Conservation (phyloP, 2,888 invertebrate species). For the Liposcelis brunnea region DNA sequence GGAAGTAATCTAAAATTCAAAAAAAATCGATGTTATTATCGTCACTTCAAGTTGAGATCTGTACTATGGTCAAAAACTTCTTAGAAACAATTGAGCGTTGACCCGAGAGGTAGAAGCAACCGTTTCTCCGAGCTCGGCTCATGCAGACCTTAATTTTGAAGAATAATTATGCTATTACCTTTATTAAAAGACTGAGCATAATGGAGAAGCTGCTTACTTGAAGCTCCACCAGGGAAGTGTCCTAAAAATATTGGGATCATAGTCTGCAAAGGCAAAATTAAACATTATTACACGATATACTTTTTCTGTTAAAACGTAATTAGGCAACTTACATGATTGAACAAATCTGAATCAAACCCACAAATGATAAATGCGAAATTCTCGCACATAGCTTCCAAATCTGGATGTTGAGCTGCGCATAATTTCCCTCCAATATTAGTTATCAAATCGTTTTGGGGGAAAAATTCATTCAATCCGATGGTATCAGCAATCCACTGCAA, state of each 20-base stretch:
- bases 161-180: too few relatives aligned
- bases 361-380: slow-evolving; percentile 46
- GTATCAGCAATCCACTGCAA: slow-evolving; percentile 24
- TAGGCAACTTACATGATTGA: slow-evolving; percentile 32
- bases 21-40: too few relatives aligned
- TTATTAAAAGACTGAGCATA: slow-evolving; percentile 35
- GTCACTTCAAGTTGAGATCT: too few relatives aligned
- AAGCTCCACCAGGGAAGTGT: slow-evolving; percentile 50
- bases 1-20: slow-evolving; percentile 26
- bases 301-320: too few relatives aligned
- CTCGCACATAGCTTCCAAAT: slow-evolving; percentile 38
- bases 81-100: too few relatives aligned
- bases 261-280: slow-evolving; percentile 32
- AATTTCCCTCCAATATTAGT: slow-evolving; percentile 31
- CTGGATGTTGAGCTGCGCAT: slow-evolving; percentile 35
- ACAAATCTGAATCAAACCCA: slow-evolving; percentile 39
- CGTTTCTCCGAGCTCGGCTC: too few relatives aligned
- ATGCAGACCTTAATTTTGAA: too few relatives aligned
- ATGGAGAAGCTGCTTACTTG: slow-evolving; percentile 52
- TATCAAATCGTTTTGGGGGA: slow-evolving; percentile 38
- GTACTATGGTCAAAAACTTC: too few relatives aligned
- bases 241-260: slow-evolving; percentile 49
- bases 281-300: too few relatives aligned
- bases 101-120: too few relatives aligned
- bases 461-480: slow-evolving; percentile 42